These are phyloP conservation scores for Aphaenogaster floridana DNA, from an alignment of 1,140 invertebrate species.

Conservation along the genomic window DNA sequence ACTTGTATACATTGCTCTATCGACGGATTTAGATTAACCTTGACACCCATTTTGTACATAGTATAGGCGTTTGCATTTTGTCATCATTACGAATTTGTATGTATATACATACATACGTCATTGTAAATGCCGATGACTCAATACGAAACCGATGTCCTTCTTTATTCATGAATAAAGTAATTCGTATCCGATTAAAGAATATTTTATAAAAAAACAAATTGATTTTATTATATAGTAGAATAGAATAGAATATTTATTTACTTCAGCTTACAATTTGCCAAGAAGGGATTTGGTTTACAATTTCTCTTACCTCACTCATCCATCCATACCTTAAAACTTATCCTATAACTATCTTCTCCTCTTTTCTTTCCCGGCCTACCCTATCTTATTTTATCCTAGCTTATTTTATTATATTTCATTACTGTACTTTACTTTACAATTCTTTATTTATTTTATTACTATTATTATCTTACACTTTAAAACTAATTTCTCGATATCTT, in stretches of 20 bases:
- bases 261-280: no score
- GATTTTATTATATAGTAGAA: neutral
- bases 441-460: no score
- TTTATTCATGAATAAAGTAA: neutral
- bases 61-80: neutral
- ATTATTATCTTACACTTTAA: no score
- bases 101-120: neutral
- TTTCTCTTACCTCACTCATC: no score
- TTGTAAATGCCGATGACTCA: conserved; percentile 33
- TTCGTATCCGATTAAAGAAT: neutral
- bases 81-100: conserved; percentile 54
- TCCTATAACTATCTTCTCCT: no score
- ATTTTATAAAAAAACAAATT: neutral
- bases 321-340: no score
- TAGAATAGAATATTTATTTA: neutral
- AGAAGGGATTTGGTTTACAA: no score
- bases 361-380: no score
- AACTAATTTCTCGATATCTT: no score
- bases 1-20: neutral
- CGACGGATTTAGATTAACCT: conserved; percentile 57
- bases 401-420: no score
- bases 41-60: conserved; percentile 57
- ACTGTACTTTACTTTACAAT: no score
- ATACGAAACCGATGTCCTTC: neutral
- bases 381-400: no score